Percentiles rank a stretch among this genome's conserved stretches.
phyloP scores from a whole-genome alignment of 2,113 vertebrate genomes.

The Vombatus ursinus region DNA sequence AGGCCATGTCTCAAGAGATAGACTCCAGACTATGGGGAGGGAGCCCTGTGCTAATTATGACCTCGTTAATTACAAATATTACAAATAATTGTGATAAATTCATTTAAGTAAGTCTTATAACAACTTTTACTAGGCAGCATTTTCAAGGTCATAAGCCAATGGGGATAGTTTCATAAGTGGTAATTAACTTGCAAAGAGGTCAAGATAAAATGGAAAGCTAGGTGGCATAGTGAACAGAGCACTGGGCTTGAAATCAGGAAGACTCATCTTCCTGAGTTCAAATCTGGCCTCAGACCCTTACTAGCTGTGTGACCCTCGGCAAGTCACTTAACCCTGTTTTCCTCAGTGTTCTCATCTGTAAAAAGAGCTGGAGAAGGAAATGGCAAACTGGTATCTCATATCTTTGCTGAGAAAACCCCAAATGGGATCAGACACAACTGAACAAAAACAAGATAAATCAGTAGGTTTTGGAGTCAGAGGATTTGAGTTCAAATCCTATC shows the following conservation, averaged over 20 bases:
- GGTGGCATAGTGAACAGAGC: too few relatives aligned
- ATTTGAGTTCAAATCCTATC: background rate
- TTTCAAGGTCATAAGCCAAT: background rate
- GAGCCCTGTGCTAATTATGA: background rate
- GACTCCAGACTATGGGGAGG: background rate
- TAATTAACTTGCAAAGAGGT: background rate
- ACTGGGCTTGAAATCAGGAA: too few relatives aligned
- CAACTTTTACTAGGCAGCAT: background rate
- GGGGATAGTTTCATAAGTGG: background rate
- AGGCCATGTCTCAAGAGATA: background rate
- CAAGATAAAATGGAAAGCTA: background rate
- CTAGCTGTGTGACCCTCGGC: too few relatives aligned
- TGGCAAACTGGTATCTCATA: too few relatives aligned
- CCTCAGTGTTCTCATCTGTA: too few relatives aligned
- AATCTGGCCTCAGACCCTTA: too few relatives aligned
- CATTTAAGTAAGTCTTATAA: background rate
- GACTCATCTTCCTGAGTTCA: too few relatives aligned
- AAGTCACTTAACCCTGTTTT: too few relatives aligned
- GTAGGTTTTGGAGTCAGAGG: background rate
- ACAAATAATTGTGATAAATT: background rate
- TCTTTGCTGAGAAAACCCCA: too few relatives aligned
- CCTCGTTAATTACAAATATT: background rate
- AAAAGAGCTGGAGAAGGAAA: too few relatives aligned
- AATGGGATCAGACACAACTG: too few relatives aligned
- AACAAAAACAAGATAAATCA: background rate